Evolutionary conservation across 2,113 vertebrate species (phyloP), one percentile per base, ranked within the genome.

Genomic region (Tretioscincus oriximinensis): DNA sequence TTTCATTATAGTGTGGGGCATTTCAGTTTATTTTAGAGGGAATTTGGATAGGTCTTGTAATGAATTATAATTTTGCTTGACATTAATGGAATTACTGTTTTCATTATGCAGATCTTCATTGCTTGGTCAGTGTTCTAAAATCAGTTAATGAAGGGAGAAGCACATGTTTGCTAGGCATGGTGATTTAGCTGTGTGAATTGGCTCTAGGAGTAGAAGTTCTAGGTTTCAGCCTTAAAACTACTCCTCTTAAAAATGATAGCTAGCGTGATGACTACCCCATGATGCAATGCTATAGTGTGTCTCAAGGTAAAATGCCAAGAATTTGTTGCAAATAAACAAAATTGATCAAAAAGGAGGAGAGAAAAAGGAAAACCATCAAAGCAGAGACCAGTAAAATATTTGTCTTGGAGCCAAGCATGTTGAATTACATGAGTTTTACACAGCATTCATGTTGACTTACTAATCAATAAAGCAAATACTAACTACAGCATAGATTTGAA

Each of bases 321-420:
- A 83, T 82, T 91, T 68, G 22, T 81, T 85, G 84, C 79, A 86
- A 90, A 83, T 64, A 88, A 91, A 92, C 54, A 51, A 76, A 85
- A 91, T 22, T 73, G 76, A 85, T 80, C 72, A 81, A 90, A 85
- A 66, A 84, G 51, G 78, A 79, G 71, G 5, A 11, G 64, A 20
- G 4, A 7, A 11, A 35, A 41, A 72, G 18, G 75, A 69, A 81
- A 92, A 68, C 81, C 87, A 64, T 86, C 76, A 86, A 85, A 85
- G 76, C 61, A 81, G 88, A 81, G 88, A 14, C 60, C 72, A 82
- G 90, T 85, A 24, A 70, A 79, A 88, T 85, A 14, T 29, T 51
- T 81, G 73, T 83, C 80, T 85, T 77, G 61, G 85, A 86, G 65
- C 69, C 71, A 81, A 76, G 18, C 76, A 76, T 78, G 54, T 21